These are phyloP conservation scores for Galagoides demidoff DNA, from an alignment of 2,797 vertebrate genomes.

Conservation along the genomic window DNA sequence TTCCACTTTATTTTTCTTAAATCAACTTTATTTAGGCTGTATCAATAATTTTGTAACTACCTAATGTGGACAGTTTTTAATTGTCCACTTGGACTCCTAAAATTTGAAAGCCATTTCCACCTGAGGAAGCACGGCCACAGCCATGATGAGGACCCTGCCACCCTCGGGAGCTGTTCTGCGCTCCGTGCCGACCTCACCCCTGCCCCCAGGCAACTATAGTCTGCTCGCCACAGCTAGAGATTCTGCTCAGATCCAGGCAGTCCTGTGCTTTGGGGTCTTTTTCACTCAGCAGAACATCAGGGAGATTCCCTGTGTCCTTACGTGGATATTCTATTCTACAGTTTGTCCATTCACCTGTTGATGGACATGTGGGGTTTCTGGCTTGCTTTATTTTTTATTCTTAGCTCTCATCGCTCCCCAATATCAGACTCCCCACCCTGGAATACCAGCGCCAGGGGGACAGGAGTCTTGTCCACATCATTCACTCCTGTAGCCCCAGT, in stretches of 20 bases:
- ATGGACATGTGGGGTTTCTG: neutral
- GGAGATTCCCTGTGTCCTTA: neutral
- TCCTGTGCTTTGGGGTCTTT: neutral
- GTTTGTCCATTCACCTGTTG: neutral
- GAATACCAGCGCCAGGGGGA: neutral
- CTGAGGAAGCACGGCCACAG: rapidly evolving
- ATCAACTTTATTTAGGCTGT: neutral
- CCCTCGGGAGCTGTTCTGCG: too few species aligned
- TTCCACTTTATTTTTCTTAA: neutral
- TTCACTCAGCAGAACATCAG: neutral
- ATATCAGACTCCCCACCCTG: neutral
- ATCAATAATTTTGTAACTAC: neutral
- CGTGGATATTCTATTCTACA: neutral
- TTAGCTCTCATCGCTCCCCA: neutral
- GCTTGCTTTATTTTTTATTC: neutral
- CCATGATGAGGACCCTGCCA: neutral
- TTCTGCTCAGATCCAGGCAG: rapidly evolving
- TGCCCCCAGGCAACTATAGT: neutral
- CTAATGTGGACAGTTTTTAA: neutral
- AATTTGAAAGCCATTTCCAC: neutral
- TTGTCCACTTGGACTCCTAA: neutral
- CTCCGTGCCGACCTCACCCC: neutral
- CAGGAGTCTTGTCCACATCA: neutral
- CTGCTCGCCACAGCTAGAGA: neutral
- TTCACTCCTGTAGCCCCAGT: neutral